Evolutionary conservation across 2,797 vertebrate species (phyloP), one percentile per base, ranked within the genome.

Genomic region (Naso thynnoides): DNA sequence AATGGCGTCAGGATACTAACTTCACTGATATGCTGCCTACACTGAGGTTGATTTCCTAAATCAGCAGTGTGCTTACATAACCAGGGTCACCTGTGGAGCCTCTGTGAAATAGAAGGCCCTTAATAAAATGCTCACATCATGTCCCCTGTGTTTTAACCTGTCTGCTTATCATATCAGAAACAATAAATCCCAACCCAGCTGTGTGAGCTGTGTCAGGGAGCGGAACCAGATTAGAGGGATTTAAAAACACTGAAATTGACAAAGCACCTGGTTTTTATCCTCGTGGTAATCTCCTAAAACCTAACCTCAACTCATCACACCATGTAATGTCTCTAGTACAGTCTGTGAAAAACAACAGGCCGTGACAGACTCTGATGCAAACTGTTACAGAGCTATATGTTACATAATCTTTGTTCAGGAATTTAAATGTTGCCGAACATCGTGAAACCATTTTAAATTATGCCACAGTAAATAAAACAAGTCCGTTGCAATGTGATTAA

Each of bases 241-340:
- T 93, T 83, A 81, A 88, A 86, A 86, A 87, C 78, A 81, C 63
- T 81, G 84, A 86, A 91, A 89, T 84, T 83, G 83, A 86, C 80
- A 80, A 82, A 92, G 84, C 84, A 94, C 91, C 88, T 92, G 78
- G 19, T 83, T 88, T 91, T 86, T 89, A 87, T 91, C 81, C 84
- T 70, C 1, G 33, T 67, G 55, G 53, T 93, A 94, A 94, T 94
- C 93, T 89, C 70, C 55, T 91, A 69, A 91, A 90, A 88, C 83
- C 81, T 78, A 70, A 79, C 79, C 79, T 44, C 49, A 33, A 69
- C 73, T 85, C 77, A 78, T 86, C 75, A 58, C 78, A 70, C 70
- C 61, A 44, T 87, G 82, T 86, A 76, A 78, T 83, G 64, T 73
- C 66, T 83, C 16, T 41, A 36, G 48, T 81, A 33, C 48, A 15